Conservation (phyloP, 2,888 invertebrate genomes). For the Pyrrhia umbra region DNA sequence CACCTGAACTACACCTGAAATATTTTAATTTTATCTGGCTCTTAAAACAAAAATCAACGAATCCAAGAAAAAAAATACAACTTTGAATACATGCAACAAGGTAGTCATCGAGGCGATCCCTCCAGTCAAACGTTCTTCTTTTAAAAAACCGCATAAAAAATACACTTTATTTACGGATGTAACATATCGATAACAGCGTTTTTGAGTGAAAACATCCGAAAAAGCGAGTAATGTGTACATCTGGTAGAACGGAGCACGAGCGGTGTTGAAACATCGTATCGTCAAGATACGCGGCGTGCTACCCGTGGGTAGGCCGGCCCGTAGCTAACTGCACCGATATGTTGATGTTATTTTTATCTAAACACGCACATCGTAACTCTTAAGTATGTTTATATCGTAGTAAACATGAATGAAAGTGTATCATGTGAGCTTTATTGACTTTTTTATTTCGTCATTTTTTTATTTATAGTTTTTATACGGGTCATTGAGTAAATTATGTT, state of each 20-base stretch:
- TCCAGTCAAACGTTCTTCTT: slow-evolving; percentile 28
- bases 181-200: slow-evolving; percentile 62
- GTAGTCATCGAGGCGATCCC: slow-evolving; percentile 28
- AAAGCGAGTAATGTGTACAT: slow-evolving; percentile 60
- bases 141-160: slow-evolving; percentile 40
- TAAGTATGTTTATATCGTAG: slow-evolving; percentile 64
- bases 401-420: slow-evolving; percentile 63
- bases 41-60: background rate
- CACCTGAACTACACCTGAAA: background rate
- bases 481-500: slow-evolving; percentile 18
- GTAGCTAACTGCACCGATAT: slow-evolving; percentile 49
- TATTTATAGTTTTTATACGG: slow-evolving; percentile 28
- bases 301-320: background rate
- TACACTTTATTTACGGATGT: slow-evolving; percentile 59
- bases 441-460: slow-evolving; percentile 47
- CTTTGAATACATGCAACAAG: slow-evolving; percentile 1
- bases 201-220: slow-evolving; percentile 57
- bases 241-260: slow-evolving; percentile 48
- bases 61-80: background rate
- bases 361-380: slow-evolving; percentile 66
- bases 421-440: slow-evolving; percentile 53
- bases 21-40: background rate
- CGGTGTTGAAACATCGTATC: slow-evolving; percentile 58
- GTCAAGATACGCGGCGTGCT: slow-evolving; percentile 37
- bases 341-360: slow-evolving; percentile 65